phyloP scores from a whole-genome alignment of 30 jellyfish, hydroid and myxozoan genomes.

The Pelagia noctiluca region DNA sequence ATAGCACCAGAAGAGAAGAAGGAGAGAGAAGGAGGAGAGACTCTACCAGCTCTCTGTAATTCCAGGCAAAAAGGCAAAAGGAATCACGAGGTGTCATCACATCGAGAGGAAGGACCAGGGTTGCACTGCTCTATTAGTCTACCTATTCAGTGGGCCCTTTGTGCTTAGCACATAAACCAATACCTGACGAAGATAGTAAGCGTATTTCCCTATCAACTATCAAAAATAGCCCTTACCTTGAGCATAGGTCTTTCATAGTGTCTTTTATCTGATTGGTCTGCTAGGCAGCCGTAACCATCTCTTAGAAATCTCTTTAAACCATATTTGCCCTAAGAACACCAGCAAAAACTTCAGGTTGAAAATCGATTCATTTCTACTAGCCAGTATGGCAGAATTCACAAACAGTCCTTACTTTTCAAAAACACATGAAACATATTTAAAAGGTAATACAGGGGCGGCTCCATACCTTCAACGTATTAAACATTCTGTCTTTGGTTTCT shows the following conservation, averaged over 20 bases:
- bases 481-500: slow-evolving; percentile 72
- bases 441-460: not conserved
- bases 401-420: not conserved
- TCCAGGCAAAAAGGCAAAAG: too few relatives aligned
- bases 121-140: too few relatives aligned
- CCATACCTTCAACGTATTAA: slow-evolving; percentile 71
- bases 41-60: too few relatives aligned
- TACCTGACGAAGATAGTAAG: too few relatives aligned
- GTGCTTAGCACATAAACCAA: too few relatives aligned
- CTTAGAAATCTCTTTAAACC: slow-evolving; percentile 90
- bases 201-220: too few relatives aligned
- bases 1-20: too few relatives aligned
- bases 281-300: slow-evolving; percentile 93
- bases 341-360: slow-evolving; percentile 16
- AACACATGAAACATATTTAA: not conserved
- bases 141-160: too few relatives aligned
- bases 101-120: too few relatives aligned
- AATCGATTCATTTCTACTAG: not conserved
- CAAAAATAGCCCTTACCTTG: too few relatives aligned
- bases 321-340: slow-evolving; percentile 76
- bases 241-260: slow-evolving; percentile 77
- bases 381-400: not conserved
- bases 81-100: too few relatives aligned
- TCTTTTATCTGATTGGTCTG: slow-evolving; percentile 60
- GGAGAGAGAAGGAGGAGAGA: too few relatives aligned